Evolutionary conservation across 2,113 vertebrate genomes (phyloP), one percentile per base, ranked within the genome.

Genomic region (Poecilia latipinna): DNA sequence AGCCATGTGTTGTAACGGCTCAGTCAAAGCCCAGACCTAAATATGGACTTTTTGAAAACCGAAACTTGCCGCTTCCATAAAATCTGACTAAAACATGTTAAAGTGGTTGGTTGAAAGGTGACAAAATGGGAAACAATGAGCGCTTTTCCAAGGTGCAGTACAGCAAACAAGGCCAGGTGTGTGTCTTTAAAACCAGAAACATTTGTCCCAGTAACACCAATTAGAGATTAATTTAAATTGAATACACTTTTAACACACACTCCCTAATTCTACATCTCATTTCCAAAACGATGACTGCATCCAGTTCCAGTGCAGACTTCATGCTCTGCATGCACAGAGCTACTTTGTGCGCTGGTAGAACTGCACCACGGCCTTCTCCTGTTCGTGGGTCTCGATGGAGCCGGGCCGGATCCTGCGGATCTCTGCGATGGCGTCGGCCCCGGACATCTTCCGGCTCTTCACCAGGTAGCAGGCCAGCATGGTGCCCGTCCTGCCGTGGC

Each of bases 381-480:
- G 98, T 31, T 96, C 96, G 0, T 33, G 35, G 0, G 98, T 99
- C 91, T 99, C 98, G 8, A 99, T 98, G 32, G 98, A 98, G 65
- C 97, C 96, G 0, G 54, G 90, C 0, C 97, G 93, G 13, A 99
- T 83, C 5, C 82, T 89, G 3, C 97, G 94, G 83, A 98, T 96
- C 92, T 97, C 95, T 0, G 79, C 87, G 80, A 99, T 96, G 88
- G 98, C 97, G 0, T 96, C 96, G 0, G 82, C 70, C 0, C 94
- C 96, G 0, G 89, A 90, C 66, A 98, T 90, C 77, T 90, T 88
- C 84, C 0, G 89, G 0, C 72, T 90, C 89, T 96, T 96, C 26
- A 95, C 94, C 89, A 99, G 94, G 90, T 97, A 99, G 81, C 97
- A 99, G 65, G 97, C 98, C 89, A 99, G 90, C 97, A 99, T 95